A percentile compares a stretch with the other conserved stretches of the same genome.
phyloP scores from a whole-genome alignment of 1,140 invertebrate species.

The Dendroctonus valens region DNA sequence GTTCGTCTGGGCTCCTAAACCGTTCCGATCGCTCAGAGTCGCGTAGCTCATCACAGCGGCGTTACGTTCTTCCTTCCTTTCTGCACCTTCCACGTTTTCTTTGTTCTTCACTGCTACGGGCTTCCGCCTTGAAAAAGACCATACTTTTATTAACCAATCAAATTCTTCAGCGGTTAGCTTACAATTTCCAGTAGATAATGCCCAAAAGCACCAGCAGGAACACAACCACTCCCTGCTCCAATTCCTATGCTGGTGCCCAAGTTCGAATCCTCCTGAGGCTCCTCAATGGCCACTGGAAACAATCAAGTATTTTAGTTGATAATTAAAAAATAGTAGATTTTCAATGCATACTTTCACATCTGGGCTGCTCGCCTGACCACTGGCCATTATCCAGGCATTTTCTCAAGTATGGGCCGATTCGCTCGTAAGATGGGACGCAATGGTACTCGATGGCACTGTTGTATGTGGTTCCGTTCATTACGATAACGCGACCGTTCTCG shows the following conservation, averaged over 20 bases:
- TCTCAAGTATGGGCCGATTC: constrained; percentile 75
- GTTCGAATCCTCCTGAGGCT: constrained; percentile 67
- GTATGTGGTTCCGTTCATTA: constrained; percentile 82
- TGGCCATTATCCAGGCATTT: constrained; percentile 78
- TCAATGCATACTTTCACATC: constrained; percentile 61
- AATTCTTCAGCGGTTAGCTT: constrained; percentile 51
- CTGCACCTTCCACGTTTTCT: constrained; percentile 80
- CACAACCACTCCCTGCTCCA: constrained; percentile 71
- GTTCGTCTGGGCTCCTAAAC: constrained; percentile 52
- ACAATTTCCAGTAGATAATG: constrained; percentile 74
- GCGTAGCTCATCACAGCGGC: constrained; percentile 85
- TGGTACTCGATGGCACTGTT: constrained; percentile 83
- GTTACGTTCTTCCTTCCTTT: constrained; percentile 79
- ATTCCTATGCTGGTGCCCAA: constrained; percentile 77
- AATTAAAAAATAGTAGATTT: neutral
- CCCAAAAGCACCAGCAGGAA: constrained; percentile 73
- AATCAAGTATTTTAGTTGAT: constrained; percentile 9
- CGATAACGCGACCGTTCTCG: constrained; percentile 81
- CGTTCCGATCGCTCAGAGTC: constrained; percentile 68
- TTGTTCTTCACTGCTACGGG: constrained; percentile 83
- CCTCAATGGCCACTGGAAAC: constrained; percentile 57
- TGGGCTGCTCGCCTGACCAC: constrained; percentile 82
- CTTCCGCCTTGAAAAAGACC: constrained; percentile 61
- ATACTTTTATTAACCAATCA: constrained; percentile 7
- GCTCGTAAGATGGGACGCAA: constrained; percentile 80